Conservation (phyloP, 2,888 invertebrate species). For the Eupithecia subumbrata region DNA sequence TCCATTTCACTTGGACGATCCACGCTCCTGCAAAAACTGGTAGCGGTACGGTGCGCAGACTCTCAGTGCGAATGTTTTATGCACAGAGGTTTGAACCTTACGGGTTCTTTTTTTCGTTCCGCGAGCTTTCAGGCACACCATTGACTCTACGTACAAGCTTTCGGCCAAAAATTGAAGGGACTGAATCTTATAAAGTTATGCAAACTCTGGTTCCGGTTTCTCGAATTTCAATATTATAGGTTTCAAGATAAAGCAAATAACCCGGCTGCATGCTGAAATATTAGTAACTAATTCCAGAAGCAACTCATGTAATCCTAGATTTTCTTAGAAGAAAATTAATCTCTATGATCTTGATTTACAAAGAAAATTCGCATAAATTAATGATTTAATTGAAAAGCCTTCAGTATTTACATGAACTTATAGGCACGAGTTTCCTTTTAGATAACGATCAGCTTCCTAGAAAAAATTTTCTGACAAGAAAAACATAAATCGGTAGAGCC, state of each 20-base stretch:
- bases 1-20: constrained; percentile 74
- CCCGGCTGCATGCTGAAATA: not conserved
- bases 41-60: constrained; percentile 47
- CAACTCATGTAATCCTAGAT: not conserved
- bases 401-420: not conserved
- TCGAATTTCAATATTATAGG: not conserved
- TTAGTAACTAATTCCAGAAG: not conserved
- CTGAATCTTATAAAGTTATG: not conserved
- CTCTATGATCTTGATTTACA: not conserved
- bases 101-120: not conserved
- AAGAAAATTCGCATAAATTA: not conserved
- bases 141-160: not conserved
- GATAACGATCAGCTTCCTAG: not conserved
- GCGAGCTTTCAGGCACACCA: not conserved
- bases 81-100: not conserved
- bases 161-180: not conserved
- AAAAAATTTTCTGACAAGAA: not conserved
- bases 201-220: not conserved
- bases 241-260: not conserved
- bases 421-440: not conserved
- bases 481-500: not conserved
- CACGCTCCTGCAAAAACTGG: constrained; percentile 62
- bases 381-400: not conserved
- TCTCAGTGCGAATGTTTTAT: not conserved
- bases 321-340: not conserved